phyloP scores from a whole-genome alignment of 2,888 invertebrate species.

The Noctua janthe region DNA sequence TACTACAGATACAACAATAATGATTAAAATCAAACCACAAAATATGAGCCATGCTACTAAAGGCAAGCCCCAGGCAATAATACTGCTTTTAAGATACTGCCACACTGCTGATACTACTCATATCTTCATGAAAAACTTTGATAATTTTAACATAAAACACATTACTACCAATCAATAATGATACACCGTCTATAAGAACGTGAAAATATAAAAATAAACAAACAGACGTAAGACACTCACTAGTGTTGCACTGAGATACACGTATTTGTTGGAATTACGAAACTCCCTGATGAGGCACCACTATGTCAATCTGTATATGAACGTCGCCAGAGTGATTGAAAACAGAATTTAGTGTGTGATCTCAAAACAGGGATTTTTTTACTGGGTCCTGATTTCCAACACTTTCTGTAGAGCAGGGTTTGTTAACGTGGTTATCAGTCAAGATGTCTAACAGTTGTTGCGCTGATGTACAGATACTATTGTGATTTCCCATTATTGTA shows the following conservation, averaged over 20 bases:
- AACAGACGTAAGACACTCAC: slow-evolving; percentile 30
- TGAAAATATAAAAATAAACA: slow-evolving; percentile 4
- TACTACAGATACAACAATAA: neutral
- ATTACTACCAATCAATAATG: slow-evolving; percentile 32
- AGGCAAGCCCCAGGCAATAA: slow-evolving; percentile 44
- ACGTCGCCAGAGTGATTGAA: neutral
- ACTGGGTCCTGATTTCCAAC: neutral
- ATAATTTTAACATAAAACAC: slow-evolving; percentile 38
- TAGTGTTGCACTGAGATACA: slow-evolving; percentile 30
- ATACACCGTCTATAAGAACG: slow-evolving; percentile 20
- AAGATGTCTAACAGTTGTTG: neutral
- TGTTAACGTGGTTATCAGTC: neutral
- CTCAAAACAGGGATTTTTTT: neutral
- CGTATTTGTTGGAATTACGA: slow-evolving; percentile 45
- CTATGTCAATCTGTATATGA: slow-evolving; percentile 35
- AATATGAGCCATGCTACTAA: neutral
- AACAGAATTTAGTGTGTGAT: neutral
- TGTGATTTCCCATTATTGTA: neutral
- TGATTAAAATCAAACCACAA: neutral
- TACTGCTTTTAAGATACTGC: slow-evolving; percentile 22
- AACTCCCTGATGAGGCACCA: slow-evolving; percentile 40
- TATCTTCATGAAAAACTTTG: slow-evolving; percentile 17
- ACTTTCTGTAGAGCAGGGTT: too few species aligned
- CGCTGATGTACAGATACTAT: neutral
- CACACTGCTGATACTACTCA: neutral